Evolutionary conservation across 2,888 invertebrate species (phyloP).

Genomic region (Alloscopus bannaensis): DNA sequence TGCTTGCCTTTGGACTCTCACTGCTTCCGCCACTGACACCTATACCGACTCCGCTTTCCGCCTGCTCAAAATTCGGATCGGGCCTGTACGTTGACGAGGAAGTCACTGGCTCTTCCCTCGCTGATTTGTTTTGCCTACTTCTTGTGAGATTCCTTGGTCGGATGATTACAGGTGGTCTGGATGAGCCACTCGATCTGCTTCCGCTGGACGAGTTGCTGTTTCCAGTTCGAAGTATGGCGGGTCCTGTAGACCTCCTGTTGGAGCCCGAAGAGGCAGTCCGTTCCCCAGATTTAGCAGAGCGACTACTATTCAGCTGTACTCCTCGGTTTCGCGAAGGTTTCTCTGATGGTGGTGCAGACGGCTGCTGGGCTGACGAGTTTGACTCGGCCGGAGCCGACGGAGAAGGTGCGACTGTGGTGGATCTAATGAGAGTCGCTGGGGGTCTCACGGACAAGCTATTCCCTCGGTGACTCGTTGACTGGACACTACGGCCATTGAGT

Average conservation of each 20-base stretch:
- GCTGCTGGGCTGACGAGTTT: slow-evolving; percentile 16
- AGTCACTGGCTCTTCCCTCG: slow-evolving; percentile 38
- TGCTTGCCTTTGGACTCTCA: slow-evolving; percentile 48
- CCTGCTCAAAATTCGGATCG: slow-evolving; percentile 43
- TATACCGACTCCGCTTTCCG: slow-evolving; percentile 31
- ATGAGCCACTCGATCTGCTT: slow-evolving; percentile 39
- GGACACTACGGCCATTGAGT: slow-evolving; percentile 69
- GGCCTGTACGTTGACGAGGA: slow-evolving; percentile 61
- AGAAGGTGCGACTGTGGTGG: slow-evolving; percentile 55
- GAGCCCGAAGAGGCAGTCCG: slow-evolving; percentile 33
- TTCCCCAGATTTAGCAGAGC: background rate
- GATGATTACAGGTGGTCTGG: slow-evolving; percentile 56
- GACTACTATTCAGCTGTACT: slow-evolving; percentile 23
- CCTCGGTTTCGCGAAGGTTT: slow-evolving; percentile 28
- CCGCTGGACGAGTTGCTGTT: slow-evolving; percentile 19
- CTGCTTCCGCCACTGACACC: slow-evolving; percentile 40
- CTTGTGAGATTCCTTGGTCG: slow-evolving; percentile 50
- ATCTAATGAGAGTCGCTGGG: slow-evolving; percentile 21
- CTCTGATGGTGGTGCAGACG: slow-evolving; percentile 27
- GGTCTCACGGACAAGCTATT: slow-evolving; percentile 44
- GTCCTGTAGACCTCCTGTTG: slow-evolving; percentile 44
- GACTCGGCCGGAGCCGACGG: slow-evolving; percentile 38
- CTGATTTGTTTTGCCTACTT: slow-evolving; percentile 34
- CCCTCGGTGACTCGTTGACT: slow-evolving; percentile 53
- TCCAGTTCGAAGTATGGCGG: slow-evolving; percentile 29